phyloP scores from a whole-genome alignment of 2,888 invertebrate species.

The Epistrophe eligans region DNA sequence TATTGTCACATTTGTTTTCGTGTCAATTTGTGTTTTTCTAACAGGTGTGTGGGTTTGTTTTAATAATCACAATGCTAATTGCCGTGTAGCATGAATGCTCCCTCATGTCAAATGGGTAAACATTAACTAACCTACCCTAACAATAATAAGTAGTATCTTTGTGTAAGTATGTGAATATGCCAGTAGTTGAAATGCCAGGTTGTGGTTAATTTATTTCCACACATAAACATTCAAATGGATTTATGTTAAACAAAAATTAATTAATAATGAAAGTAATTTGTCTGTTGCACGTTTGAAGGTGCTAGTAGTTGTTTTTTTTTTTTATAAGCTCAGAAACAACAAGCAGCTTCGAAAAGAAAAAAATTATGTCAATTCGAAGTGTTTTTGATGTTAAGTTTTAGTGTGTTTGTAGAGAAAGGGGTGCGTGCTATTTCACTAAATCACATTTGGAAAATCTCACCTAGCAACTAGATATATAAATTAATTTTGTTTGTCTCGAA shows the following conservation, averaged over 20 bases:
- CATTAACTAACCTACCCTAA: constrained; percentile 14
- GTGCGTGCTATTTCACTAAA: too few species aligned
- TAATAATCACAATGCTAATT: constrained; percentile 47
- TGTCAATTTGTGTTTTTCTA: constrained; percentile 5
- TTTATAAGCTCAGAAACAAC: not conserved
- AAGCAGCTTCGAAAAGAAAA: not conserved
- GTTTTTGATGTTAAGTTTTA: too few species aligned
- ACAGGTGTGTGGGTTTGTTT: constrained; percentile 21
- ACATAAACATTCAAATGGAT: constrained; percentile 3
- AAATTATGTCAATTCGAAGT: not conserved
- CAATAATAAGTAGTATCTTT: not conserved
- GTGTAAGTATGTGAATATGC: not conserved
- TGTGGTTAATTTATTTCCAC: constrained; percentile 6
- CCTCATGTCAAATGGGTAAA: constrained; percentile 28
- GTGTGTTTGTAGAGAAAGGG: too few species aligned
- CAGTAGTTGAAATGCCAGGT: not conserved
- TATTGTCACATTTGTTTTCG: not conserved
- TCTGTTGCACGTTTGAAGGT: not conserved
- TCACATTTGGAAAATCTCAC: too few species aligned
- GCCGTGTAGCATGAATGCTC: constrained; percentile 41
- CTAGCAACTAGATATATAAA: too few species aligned
- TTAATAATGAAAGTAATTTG: not conserved
- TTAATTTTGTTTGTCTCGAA: too few species aligned
- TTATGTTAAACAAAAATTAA: constrained; percentile 1
- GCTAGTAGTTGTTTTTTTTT: not conserved